Percentiles rank a stretch among this genome's conserved stretches.
Conservation (phyloP, 2,797 vertebrate species). For the Spea hammondii region DNA sequence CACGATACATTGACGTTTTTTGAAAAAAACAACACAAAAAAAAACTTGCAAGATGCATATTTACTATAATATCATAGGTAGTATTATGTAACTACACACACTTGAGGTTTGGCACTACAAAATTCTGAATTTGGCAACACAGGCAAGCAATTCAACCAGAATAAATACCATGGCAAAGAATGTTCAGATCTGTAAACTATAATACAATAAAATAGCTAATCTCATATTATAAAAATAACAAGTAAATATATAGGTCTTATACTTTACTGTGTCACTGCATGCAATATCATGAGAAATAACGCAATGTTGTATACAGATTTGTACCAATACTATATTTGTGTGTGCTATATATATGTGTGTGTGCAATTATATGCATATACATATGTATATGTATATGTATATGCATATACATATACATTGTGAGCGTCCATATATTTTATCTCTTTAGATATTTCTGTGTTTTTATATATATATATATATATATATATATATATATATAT, state of each 20-base stretch:
- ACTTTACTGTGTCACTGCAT: constrained; percentile 27
- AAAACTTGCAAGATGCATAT: constrained; percentile 13
- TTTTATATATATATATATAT: no score
- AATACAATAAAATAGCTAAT: constrained; percentile 32
- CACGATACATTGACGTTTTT: constrained; percentile 15
- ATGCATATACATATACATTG: not conserved
- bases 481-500: not conserved
- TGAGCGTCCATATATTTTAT: no score
- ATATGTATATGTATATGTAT: constrained; percentile 1
- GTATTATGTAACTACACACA: constrained; percentile 8
- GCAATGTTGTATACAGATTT: constrained; percentile 9
- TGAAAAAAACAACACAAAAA: constrained; percentile 24
- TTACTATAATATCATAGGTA: not conserved
- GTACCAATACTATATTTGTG: constrained; percentile 5
- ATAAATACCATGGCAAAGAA: constrained; percentile 1
- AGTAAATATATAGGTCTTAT: constrained; percentile 28
- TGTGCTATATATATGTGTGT: not conserved
- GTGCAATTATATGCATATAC: not conserved
- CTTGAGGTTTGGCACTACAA: constrained; percentile 25
- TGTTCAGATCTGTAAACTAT: not conserved
- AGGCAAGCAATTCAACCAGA: constrained; percentile 20
- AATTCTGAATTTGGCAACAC: constrained; percentile 28
- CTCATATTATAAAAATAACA: constrained; percentile 42
- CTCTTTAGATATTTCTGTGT: no score
- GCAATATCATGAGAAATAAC: constrained; percentile 28